These are phyloP conservation scores for Leucophora obtusa DNA, from an alignment of 2,888 invertebrate species.

Conservation along the genomic window DNA sequence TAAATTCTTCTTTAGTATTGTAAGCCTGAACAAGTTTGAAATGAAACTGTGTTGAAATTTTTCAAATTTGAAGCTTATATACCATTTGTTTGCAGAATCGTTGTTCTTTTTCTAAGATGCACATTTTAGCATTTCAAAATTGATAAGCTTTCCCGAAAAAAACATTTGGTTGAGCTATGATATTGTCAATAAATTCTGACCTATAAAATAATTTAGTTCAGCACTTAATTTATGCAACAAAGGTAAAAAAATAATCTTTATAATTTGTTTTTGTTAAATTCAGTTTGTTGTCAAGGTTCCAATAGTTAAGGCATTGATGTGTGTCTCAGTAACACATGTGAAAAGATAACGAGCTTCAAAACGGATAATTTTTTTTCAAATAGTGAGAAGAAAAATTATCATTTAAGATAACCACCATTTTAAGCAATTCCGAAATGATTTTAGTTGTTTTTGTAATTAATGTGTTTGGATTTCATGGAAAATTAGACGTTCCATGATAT, in stretches of 20 bases:
- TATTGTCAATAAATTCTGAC: conserved; percentile 19
- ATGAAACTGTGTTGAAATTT: conserved; percentile 25
- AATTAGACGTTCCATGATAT: no score
- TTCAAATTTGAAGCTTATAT: neutral
- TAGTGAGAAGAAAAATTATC: no score
- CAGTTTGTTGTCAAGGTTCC: neutral
- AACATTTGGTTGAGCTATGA: neutral
- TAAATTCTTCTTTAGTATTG: neutral
- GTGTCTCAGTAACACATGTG: no score
- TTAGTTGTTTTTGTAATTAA: no score
- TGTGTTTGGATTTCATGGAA: no score
- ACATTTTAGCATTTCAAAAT: neutral
- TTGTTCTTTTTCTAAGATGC: neutral
- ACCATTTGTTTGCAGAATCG: neutral
- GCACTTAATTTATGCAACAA: conserved; percentile 3
- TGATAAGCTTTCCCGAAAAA: neutral
- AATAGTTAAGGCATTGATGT: no score
- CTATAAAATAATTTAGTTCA: neutral
- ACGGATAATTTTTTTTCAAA: no score
- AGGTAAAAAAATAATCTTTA: neutral
- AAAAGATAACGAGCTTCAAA: neutral
- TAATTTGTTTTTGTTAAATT: neutral
- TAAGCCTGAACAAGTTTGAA: neutral
- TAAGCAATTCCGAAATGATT: no score
- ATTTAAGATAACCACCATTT: no score